Base-by-base conservation (phyloP, 2,113 vertebrate species). In the Brachionichthys hirsutus region DNA sequence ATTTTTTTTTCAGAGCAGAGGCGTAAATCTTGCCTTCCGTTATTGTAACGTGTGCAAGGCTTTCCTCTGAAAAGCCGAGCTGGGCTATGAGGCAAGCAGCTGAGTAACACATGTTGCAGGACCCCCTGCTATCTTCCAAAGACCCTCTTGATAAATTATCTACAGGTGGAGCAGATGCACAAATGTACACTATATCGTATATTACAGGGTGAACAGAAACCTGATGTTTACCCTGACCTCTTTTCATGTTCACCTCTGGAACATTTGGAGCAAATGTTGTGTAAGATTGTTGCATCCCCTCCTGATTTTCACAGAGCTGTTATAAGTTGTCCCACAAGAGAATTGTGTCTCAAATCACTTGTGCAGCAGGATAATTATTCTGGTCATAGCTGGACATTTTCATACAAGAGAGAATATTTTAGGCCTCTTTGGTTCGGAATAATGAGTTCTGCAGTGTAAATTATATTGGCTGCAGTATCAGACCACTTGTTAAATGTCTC, bases 1-100 rank as follows among this genome's bases (percentile, higher is more conserved):
- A 71, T 51, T 52, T 53, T 4, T n/a, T 12, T 43, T 49, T 84
- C 42, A 9, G 75, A 75, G 83, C 80, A 58, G 63, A 69, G 78
- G 69, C 75, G 91, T 95, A 96, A 98, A 95, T 96, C 94, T 93
- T 88, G 80, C 82, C 41, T 57, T 87, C 88, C 86, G 47, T 77
- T 82, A 64, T 83, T 88, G 89, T 88, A 89, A 82, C 79, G 75
- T 87, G 83, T 77, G 82, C 89, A 89, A n/a, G 75, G 77, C 78
- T 91, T 67, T 0, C 65, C 67, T 88, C 84, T 83, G 85, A 80
- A 75, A 49, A 65, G 82, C 60, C 67, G 75, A 77, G 78, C 70
- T 61, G 78, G 61, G 65, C 75, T 62, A 35, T 15, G 54, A 78
- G 66, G 57, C 64, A 62, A 82, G 82, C 92, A 94, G 92, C 93